Evolutionary conservation across 92 coral and sea anemone species (phyloP), one percentile per base, ranked within the genome.

Genomic region (Pocillopora grandis): DNA sequence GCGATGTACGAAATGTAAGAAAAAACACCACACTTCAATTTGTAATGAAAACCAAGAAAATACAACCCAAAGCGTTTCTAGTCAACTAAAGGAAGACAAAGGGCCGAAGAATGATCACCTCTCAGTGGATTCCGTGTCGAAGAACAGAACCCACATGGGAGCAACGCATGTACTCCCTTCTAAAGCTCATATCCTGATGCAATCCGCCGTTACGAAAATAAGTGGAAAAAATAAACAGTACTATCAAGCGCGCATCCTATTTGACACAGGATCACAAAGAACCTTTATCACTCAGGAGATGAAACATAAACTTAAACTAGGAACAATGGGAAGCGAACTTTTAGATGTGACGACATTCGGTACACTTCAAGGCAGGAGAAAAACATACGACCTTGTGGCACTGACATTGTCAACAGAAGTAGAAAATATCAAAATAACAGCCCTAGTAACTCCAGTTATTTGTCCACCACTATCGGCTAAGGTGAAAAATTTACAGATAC

Each of bases 21-120:
- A 36, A n/a, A 83, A 88, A 55, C 91, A 88, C 81, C 91, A 88
- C 55, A 88, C 88, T 10, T 81, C 90, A 2, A 81, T 86, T 75
- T 86, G 90, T 21, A 75, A 77, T 10, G 87, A 66, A 72, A 72
- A 10, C 23, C 59, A 75, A 75, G 42, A 75, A 75, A 75, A 75
- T 75, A 14, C 79, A 75, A 75, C 78, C 27, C 78, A 57, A 74
- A 74, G 35, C 62, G 11, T 33, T 7, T 74, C 63, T 7, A 18
- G n/a, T 76, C 58, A 76, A 76, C 33, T 76, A 35, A 75, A 82
- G 12, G 66, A 36, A 17, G 27, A 23, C 27, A 23, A 23, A 23
- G 27, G 27, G 27, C 27, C 27, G 27, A 23, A 23, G 27, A 23
- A 23, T 23, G 27, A 23, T 23, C 27, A 23, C 27, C 66, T 16